Conservation (phyloP, 2,113 vertebrate species). For the Trinectes maculatus region DNA sequence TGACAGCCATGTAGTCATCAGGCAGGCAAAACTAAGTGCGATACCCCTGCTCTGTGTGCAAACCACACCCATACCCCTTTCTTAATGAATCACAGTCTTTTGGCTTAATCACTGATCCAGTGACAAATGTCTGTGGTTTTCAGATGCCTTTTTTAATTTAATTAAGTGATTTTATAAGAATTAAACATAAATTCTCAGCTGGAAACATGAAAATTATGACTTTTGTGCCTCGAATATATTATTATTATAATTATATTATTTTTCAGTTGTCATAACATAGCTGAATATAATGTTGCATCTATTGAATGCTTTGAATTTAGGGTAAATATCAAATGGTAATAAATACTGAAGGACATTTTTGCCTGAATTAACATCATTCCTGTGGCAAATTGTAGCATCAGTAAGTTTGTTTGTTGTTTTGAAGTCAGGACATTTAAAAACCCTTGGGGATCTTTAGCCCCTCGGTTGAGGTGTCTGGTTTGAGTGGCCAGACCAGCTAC, state of each 20-base stretch:
- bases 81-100: too few relatives aligned
- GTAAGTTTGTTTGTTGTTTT: slow-evolving; percentile 20
- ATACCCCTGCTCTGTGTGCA: too few relatives aligned
- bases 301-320: not conserved
- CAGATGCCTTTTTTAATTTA: too few relatives aligned
- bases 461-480: slow-evolving; percentile 38
- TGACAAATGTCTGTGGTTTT: too few relatives aligned
- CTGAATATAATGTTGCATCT: slow-evolving; percentile 17
- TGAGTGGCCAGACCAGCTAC: slow-evolving; percentile 41
- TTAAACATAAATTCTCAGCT: not conserved
- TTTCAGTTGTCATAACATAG: not conserved
- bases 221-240: not conserved
- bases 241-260: too few relatives aligned
- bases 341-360: not conserved
- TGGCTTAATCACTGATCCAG: too few relatives aligned
- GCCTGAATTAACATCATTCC: too few relatives aligned
- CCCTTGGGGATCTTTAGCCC: slow-evolving; percentile 22
- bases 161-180: too few relatives aligned
- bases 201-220: not conserved
- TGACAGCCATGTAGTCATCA: not conserved
- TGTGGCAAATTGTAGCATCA: too few relatives aligned
- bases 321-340: not conserved
- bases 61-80: too few relatives aligned
- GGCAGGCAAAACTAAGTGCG: not conserved
- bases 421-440: slow-evolving; percentile 6